Evolutionary conservation across 2,888 invertebrate genomes (phyloP).

Genomic region (Busseola fusca): DNA sequence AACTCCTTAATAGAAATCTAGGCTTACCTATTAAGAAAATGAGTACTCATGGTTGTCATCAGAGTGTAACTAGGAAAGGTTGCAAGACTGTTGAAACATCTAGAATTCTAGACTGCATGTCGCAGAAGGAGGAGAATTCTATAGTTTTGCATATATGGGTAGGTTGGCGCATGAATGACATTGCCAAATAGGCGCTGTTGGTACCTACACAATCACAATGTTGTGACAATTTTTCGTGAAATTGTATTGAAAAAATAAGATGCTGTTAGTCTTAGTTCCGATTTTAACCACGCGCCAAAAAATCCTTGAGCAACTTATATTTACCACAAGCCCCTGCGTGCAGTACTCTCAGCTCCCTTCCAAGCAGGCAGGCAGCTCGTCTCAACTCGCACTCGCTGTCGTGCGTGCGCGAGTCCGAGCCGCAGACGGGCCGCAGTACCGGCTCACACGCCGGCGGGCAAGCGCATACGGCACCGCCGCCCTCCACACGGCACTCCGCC

Average conservation of each 20-base stretch:
- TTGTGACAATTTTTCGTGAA: neutral
- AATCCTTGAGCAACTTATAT: conserved; percentile 15
- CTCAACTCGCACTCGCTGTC: conserved; percentile 94
- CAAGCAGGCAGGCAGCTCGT: conserved; percentile 91
- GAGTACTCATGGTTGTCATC: neutral
- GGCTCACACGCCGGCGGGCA: conserved; percentile 95
- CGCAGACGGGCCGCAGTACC: conserved; percentile 95
- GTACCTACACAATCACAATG: neutral
- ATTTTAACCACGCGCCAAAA: neutral
- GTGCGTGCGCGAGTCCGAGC: conserved; percentile 95
- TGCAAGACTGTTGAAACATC: no score
- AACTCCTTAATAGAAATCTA: neutral
- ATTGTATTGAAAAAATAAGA: neutral
- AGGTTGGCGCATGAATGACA: neutral
- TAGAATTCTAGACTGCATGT: no score
- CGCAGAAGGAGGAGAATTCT: no score
- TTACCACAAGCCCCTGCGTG: conserved; percentile 87
- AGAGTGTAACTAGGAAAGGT: no score
- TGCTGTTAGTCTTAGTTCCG: neutral
- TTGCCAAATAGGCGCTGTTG: neutral
- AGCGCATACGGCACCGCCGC: conserved; percentile 93
- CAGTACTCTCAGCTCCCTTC: conserved; percentile 82
- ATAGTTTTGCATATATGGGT: no score
- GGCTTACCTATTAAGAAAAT: neutral
- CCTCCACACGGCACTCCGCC: conserved; percentile 95